Evolutionary conservation across 2,797 vertebrate genomes (phyloP).

Genomic region (Paratrypauchen microcephalus): DNA sequence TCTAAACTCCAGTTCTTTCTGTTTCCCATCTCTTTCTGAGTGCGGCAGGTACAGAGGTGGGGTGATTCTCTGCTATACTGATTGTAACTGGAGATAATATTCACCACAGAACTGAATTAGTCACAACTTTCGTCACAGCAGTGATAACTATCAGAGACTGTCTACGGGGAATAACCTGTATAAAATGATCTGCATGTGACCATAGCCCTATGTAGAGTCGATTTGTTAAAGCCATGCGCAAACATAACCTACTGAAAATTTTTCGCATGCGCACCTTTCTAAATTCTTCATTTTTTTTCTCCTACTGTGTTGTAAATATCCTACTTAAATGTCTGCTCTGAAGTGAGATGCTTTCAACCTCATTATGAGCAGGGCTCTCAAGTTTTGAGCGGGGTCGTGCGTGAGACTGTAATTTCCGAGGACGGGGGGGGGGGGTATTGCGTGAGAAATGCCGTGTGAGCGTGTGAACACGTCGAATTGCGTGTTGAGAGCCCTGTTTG

Average conservation of each 20-base stretch:
- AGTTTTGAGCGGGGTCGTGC: too few species aligned
- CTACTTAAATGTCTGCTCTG: too few species aligned
- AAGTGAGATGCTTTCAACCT: too few species aligned
- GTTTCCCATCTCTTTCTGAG: slow-evolving; percentile 9
- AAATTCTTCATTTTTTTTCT: too few species aligned
- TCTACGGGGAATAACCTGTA: slow-evolving; percentile 13
- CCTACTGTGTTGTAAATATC: too few species aligned
- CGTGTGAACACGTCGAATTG: too few species aligned
- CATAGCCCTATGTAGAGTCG: neutral
- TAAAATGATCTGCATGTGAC: slow-evolving; percentile 1
- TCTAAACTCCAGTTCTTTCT: slow-evolving; percentile 8
- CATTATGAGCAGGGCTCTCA: too few species aligned
- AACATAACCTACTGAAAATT: neutral
- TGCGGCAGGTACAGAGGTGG: neutral
- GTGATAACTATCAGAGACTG: slow-evolving; percentile 9
- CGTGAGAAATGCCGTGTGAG: too few species aligned
- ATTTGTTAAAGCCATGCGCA: neutral
- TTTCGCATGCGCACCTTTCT: neutral
- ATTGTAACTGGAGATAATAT: slow-evolving; percentile 8
- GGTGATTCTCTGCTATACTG: neutral
- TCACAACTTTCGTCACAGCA: slow-evolving; percentile 6
- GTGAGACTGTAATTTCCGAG: too few species aligned
- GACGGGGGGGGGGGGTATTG: too few species aligned
- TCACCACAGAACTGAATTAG: slow-evolving; percentile 7
- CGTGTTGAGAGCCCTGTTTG: too few species aligned